Percentiles rank a stretch among this genome's conserved stretches.
Conservation (phyloP, 2,797 vertebrate genomes). For the Gymnothorax javanicus region DNA sequence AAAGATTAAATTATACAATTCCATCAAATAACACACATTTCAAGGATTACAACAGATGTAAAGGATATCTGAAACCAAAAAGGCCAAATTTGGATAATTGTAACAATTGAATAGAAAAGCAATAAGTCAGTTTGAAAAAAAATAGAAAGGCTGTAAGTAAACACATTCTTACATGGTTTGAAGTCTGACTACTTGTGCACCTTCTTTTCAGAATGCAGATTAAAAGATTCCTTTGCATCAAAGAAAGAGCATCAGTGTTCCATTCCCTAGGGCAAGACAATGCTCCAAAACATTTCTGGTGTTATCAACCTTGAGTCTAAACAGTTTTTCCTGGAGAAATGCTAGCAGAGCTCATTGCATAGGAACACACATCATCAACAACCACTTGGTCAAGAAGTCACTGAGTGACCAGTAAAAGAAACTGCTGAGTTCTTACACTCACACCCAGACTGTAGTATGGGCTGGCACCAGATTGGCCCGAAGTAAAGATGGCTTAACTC, state of each 20-base stretch:
- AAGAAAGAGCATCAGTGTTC: background rate
- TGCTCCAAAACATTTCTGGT: background rate
- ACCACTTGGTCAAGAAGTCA: background rate
- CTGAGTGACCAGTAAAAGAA: background rate
- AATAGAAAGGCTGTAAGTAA: slow-evolving; percentile 30
- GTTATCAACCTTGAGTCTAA: background rate
- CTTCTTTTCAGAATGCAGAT: background rate
- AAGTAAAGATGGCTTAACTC: background rate
- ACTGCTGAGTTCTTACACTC: background rate
- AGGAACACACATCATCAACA: background rate
- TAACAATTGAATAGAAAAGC: slow-evolving; percentile 26
- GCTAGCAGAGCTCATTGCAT: slow-evolving; percentile 14
- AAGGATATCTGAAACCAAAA: slow-evolving; percentile 41
- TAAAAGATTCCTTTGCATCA: background rate
- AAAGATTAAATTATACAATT: slow-evolving; percentile 18
- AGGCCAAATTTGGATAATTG: slow-evolving; percentile 38
- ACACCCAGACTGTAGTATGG: background rate
- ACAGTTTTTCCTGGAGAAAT: background rate
- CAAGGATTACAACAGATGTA: slow-evolving; percentile 30
- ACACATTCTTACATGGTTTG: slow-evolving; percentile 3
- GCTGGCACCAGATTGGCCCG: background rate
- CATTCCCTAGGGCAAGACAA: background rate
- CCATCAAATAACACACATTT: slow-evolving; percentile 23
- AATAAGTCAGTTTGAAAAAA: slow-evolving; percentile 26
- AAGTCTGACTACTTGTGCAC: background rate